Base-by-base conservation (phyloP, 2,888 invertebrate genomes). In the Drosophila trichaetosa region DNA sequence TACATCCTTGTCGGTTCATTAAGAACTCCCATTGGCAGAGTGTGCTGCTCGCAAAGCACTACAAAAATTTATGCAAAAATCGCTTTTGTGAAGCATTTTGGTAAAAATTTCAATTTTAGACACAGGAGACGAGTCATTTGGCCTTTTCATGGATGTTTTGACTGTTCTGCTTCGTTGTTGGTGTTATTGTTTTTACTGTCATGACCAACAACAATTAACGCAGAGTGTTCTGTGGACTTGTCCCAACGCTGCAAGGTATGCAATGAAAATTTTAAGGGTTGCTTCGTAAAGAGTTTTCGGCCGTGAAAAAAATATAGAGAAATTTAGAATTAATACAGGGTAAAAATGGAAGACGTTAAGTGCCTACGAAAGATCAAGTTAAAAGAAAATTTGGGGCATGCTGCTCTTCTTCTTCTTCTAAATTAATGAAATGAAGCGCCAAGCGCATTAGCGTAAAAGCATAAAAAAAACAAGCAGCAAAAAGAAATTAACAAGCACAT, bases 191-290 rank as follows among this genome's bases (percentile, higher is more conserved):
- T 42, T n/a, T 62, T 65, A 8, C 59, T 90, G 83, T 80, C 90
- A 90, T 89, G 91, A 83, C 86, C 82, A 80, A 81, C 76, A 80
- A 80, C 84, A 91, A 91, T 91, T 91, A 91, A 89, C 78, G 71
- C 62, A 62, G 63, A 60, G 62, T 61, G 63, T 53, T 49, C 64
- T 57, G 53, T 49, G 48, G 36, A 42, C 60, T 29, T 53, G 42
- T 27, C 54, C 38, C 48, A 36, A 38, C 36, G 60, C 69, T 73
- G 66, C 76, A 59, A 74, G 62, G 66, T 69, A 69, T 62, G 73
- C 69, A 67, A 78, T 72, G 68, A 73, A 69, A 64, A 58, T 73
- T 67, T 59, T 69, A 69, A 69, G 81, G 86, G 85, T 79, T 83
- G 73, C 62, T 61, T 54, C 10, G 10, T 48, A 16, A 24, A 51